Conservation (phyloP, 2,113 vertebrate species). For the Anseranas semipalmata region DNA sequence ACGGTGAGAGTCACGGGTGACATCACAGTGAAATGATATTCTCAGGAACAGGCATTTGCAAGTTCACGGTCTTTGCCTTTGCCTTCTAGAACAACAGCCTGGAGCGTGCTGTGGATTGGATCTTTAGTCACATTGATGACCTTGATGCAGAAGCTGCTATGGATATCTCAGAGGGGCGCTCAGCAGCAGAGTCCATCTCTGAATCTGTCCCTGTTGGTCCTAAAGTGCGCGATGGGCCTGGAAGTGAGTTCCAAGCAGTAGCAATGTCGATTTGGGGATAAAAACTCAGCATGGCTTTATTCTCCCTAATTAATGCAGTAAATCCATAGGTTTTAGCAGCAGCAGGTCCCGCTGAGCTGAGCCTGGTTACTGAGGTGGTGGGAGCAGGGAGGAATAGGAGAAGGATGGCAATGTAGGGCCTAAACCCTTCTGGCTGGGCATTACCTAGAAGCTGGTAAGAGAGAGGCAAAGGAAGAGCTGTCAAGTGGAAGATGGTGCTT, state of each 20-base stretch:
- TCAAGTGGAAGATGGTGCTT: background rate
- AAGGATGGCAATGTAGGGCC: background rate
- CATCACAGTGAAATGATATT: background rate
- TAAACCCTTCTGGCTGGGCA: background rate
- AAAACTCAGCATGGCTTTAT: background rate
- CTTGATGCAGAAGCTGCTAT: slow-evolving; percentile 92
- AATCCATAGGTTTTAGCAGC: background rate
- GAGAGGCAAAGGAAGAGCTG: background rate
- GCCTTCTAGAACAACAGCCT: slow-evolving; percentile 88
- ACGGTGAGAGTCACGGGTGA: slow-evolving; percentile 78
- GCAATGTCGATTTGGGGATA: background rate
- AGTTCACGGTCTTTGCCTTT: background rate
- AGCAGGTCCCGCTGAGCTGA: background rate
- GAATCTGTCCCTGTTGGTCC: slow-evolving; percentile 92
- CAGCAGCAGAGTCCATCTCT: slow-evolving; percentile 90
- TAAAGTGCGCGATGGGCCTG: slow-evolving; percentile 91
- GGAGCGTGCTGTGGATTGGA: slow-evolving; percentile 97
- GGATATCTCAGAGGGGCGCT: slow-evolving; percentile 97
- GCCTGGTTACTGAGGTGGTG: background rate
- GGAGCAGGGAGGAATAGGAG: background rate
- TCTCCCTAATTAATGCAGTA: background rate
- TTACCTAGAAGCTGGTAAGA: background rate
- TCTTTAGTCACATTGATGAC: slow-evolving; percentile 97
- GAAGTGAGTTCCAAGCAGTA: slow-evolving; percentile 82
- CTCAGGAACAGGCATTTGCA: background rate